Evolutionary conservation across 1,140 invertebrate genomes (phyloP).

Genomic region (Ptiloglossa arizonensis): DNA sequence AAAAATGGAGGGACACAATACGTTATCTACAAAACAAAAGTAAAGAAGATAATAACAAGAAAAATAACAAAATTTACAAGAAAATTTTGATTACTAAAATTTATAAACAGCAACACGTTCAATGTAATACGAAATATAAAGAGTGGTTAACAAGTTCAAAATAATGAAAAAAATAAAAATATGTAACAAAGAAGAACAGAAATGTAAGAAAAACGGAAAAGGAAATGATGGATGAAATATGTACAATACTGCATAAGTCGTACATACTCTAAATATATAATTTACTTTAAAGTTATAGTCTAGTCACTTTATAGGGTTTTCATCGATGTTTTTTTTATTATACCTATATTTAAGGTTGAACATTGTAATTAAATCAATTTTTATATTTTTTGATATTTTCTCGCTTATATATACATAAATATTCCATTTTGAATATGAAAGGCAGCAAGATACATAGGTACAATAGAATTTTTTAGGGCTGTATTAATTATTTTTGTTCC

Average conservation of each 20-base stretch:
- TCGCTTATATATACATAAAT: not conserved
- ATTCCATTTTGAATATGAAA: not conserved
- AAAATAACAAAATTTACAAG: not conserved
- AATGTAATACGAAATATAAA: conserved; percentile 17
- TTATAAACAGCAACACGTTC: not conserved
- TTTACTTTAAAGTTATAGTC: conserved; percentile 28
- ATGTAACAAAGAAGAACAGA: conserved; percentile 12
- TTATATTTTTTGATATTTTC: not conserved
- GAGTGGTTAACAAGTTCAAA: conserved; percentile 9
- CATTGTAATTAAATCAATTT: not conserved
- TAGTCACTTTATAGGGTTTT: conserved; percentile 19
- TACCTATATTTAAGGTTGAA: not conserved
- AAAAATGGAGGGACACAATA: not conserved
- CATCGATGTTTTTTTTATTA: not conserved
- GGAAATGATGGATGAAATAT: conserved; percentile 3
- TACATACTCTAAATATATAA: conserved; percentile 9
- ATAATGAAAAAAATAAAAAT: not conserved
- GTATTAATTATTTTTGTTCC: not conserved
- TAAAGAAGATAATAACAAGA: not conserved
- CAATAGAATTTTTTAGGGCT: not conserved
- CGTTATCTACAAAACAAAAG: not conserved
- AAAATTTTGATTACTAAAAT: not conserved
- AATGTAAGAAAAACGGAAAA: not conserved
- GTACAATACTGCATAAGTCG: conserved; percentile 17
- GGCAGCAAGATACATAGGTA: not conserved